Conservation (phyloP, 2,888 invertebrate species). For the Epirrhoe tristata region DNA sequence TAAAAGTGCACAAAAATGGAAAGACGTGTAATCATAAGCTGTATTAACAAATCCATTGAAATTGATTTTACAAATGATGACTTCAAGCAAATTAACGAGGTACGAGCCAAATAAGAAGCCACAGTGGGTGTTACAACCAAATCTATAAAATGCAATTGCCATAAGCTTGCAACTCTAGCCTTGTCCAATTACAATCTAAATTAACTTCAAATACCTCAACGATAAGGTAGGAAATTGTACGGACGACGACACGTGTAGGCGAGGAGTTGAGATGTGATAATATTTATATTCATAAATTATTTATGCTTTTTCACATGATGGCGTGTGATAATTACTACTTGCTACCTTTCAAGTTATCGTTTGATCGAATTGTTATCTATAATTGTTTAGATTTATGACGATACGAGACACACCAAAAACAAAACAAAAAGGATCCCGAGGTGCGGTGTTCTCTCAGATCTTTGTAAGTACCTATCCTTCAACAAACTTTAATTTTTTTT, state of each 20-base stretch:
- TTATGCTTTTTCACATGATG: slow-evolving; percentile 35
- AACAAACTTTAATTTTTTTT: too few species aligned
- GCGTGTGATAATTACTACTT: slow-evolving; percentile 39
- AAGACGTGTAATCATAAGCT: slow-evolving; percentile 14
- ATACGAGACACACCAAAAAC: not conserved
- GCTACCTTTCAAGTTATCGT: slow-evolving; percentile 36
- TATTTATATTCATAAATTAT: slow-evolving; percentile 23
- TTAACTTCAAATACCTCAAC: slow-evolving; percentile 8
- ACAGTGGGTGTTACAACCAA: slow-evolving; percentile 40
- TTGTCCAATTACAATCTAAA: slow-evolving; percentile 13
- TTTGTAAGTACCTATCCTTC: too few species aligned
- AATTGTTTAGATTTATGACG: not conserved
- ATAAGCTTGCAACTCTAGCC: slow-evolving; percentile 24
- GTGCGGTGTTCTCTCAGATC: too few species aligned
- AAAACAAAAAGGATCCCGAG: too few species aligned
- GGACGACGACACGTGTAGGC: slow-evolving; percentile 17
- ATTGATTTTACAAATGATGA: slow-evolving; percentile 23
- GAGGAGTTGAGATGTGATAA: slow-evolving; percentile 37
- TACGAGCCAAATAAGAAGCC: slow-evolving; percentile 33
- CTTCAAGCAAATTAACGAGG: slow-evolving; percentile 26
- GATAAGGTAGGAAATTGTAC: slow-evolving; percentile 19
- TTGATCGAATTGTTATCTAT: slow-evolving; percentile 18
- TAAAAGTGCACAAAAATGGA: not conserved
- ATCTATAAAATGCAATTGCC: slow-evolving; percentile 30
- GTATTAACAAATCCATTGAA: slow-evolving; percentile 21